phyloP scores from a whole-genome alignment of 2,797 vertebrate species.

The Hoplostethus mediterraneus region DNA sequence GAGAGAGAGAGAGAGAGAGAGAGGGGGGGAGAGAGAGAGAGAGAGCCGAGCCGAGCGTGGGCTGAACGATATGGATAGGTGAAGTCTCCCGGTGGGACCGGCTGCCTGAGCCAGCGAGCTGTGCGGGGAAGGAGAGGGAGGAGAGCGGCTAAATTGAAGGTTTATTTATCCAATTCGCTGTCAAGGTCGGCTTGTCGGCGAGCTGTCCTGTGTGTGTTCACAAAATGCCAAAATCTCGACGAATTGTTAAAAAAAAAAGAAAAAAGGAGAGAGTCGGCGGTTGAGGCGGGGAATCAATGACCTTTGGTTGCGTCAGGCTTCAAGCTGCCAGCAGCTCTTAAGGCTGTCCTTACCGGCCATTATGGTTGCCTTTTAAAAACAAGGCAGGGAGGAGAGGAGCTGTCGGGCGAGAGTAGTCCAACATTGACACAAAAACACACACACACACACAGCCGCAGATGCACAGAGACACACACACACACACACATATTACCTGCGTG shows the following conservation, averaged over 20 bases:
- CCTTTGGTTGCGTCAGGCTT: constrained; percentile 95
- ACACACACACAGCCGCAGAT: constrained; percentile 18
- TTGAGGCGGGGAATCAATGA: constrained; percentile 92
- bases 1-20: constrained; percentile 1
- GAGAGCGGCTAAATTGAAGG: constrained; percentile 97
- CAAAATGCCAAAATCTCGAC: constrained; percentile 99
- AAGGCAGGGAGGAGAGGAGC: constrained; percentile 78
- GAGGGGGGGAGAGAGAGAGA: constrained; percentile 25
- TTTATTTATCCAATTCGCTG: constrained; percentile 99
- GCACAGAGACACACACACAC: constrained; percentile 22
- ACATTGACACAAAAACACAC: constrained; percentile 65
- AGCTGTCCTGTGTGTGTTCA: constrained; percentile 97
- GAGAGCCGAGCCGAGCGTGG: constrained; percentile 76
- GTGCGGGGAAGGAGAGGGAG: constrained; percentile 75
- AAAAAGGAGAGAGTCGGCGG: constrained; percentile 56
- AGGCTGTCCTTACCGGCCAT: constrained; percentile 91
- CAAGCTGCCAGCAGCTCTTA: constrained; percentile 93
- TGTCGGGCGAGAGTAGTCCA: constrained; percentile 71
- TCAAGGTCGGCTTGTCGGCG: constrained; percentile 98
- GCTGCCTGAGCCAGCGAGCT: constrained; percentile 82
- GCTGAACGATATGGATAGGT: constrained; percentile 98
- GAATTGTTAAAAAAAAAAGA: constrained; percentile 93
- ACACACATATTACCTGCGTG: constrained; percentile 29
- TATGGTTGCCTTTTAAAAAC: constrained; percentile 93
- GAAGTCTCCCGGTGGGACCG: constrained; percentile 96